Conservation (phyloP, 1,140 invertebrate genomes). For the Calliopsis andreniformis region DNA sequence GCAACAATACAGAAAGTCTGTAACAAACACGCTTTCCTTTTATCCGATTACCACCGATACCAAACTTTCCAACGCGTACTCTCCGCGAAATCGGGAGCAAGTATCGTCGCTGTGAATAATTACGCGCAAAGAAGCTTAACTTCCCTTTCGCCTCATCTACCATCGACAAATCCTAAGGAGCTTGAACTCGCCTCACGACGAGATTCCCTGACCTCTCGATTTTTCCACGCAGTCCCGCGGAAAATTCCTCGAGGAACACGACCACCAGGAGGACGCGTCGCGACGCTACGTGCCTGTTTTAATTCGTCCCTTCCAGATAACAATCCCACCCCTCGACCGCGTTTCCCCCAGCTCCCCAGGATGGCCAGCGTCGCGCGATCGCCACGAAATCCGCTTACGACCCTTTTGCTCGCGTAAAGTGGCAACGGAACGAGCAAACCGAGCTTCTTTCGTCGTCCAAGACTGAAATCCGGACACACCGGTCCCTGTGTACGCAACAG, state of each 20-base stretch:
- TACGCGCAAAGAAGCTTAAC: conserved; percentile 43
- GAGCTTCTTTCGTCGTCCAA: conserved; percentile 37
- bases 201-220: conserved; percentile 11
- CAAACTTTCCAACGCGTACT: not conserved
- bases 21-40: not conserved
- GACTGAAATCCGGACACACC: conserved; percentile 38
- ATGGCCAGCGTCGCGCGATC: conserved; percentile 21
- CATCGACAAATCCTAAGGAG: conserved; percentile 29
- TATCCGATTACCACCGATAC: conserved; percentile 23
- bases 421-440: conserved; percentile 48
- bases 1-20: no score
- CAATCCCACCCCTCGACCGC: conserved; percentile 18
- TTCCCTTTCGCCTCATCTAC: conserved; percentile 32
- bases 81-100: not conserved
- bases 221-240: not conserved
- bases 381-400: conserved; percentile 60
- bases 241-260: not conserved
- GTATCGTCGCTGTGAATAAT: conserved; percentile 41
- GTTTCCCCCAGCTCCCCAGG: conserved; percentile 22
- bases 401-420: conserved; percentile 49
- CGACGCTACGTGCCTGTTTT: conserved; percentile 15
- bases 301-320: conserved; percentile 30
- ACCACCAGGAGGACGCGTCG: not conserved
- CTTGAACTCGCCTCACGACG: conserved; percentile 19
- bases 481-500: conserved; percentile 36